Base-by-base conservation (phyloP, 2,888 invertebrate genomes). In the Rugalucina vietnamica region DNA sequence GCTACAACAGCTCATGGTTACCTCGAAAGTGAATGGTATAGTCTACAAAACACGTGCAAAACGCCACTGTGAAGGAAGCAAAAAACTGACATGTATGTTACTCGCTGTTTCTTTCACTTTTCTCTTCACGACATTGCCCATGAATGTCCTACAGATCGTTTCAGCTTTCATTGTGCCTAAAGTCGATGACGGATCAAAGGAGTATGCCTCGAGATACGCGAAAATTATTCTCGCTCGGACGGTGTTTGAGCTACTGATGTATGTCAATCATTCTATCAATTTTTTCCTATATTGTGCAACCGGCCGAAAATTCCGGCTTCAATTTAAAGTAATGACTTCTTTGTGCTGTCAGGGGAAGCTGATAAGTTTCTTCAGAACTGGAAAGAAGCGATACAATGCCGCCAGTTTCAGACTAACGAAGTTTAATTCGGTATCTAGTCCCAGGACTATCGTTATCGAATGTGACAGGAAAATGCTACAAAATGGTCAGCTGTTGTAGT, bases 101-200 rank as follows among this genome's bases (percentile, higher is more conserved):
- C 86, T 94, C 8, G 91, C 93, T 0, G 93, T 94, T 27, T 93
- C 94, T 2, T 94, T 93, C 83, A 91, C 93, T 32, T 94, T 94
- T 79, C 87, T 94, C n/a, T 75, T 93, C 34, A 93, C 94, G 32
- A 94, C 94, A 0, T 79, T 94, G 54, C 94, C 94, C 2, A 92
- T 93, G 91, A 93, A 92, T 82, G 85, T 93, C 2, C 86, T 87
- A 29, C 88, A 91, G 27, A 93, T 93, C 21, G 83, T 91, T 0
- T 81, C 88, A 0, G 86, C 90, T 0, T 88, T 90, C 71, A 76
- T 76, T 18, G 83, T 76, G 29, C 82, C 86, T 72, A 85, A 89
- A 49, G 72, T 84, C 10, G 74, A 81, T 10, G 76, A 81, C 43
- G 84, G 86, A 39, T 36, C 81, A 0, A 69, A 81, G 29, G 75